Conservation (phyloP, 1,140 invertebrate species). For the Heliconius congener region DNA sequence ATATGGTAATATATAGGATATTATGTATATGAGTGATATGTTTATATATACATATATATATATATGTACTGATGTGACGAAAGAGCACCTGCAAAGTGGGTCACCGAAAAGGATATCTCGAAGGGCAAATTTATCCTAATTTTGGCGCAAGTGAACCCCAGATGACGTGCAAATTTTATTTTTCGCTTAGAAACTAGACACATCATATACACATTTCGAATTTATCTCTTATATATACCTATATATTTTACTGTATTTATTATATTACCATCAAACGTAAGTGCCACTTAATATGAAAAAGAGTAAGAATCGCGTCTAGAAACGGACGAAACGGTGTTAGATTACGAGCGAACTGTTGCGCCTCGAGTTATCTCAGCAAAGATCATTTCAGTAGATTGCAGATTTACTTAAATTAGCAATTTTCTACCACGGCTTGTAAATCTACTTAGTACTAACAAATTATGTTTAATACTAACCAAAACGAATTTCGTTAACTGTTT, state of each 20-base stretch:
- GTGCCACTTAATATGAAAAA: not conserved
- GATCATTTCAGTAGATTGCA: constrained; percentile 39
- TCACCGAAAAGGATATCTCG: constrained; percentile 3
- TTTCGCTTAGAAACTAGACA: not conserved
- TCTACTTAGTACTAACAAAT: constrained; percentile 37
- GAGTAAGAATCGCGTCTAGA: not conserved
- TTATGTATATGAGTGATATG: not conserved
- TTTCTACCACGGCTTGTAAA: constrained; percentile 29
- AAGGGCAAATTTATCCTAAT: constrained; percentile 13
- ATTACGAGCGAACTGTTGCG: constrained; percentile 54
- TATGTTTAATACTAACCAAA: not conserved
- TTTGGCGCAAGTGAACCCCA: not conserved
- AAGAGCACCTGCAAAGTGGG: constrained; percentile 10
- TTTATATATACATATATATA: not conserved
- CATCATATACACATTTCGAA: not conserved
- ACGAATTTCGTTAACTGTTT: not conserved
- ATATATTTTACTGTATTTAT: too few species aligned
- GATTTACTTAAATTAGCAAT: constrained; percentile 47
- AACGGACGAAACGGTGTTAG: constrained; percentile 24
- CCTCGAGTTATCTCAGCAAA: constrained; percentile 28
- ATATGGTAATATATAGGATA: not conserved
- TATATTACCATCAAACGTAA: not conserved
- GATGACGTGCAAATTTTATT: constrained; percentile 1
- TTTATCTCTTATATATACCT: not conserved
- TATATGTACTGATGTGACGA: not conserved